Percentiles rank a stretch among this genome's conserved stretches.
Evolutionary conservation across 2,113 vertebrate genomes (phyloP).

Genomic region (Formicarius rufipectus): DNA sequence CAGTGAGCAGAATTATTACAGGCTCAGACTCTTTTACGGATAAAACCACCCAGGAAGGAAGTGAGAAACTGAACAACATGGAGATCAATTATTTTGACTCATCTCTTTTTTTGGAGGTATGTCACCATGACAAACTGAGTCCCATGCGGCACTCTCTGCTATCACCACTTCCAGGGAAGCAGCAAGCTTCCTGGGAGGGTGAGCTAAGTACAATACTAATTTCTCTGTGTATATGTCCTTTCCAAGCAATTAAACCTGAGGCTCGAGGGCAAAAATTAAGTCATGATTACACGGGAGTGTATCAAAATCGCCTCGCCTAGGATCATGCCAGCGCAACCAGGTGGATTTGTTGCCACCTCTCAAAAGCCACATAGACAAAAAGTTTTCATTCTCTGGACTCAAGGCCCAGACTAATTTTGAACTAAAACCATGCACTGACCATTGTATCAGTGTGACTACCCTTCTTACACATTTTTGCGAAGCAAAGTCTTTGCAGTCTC

Average conservation of each 20-base stretch:
- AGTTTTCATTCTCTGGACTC: not conserved
- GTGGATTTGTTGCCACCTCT: not conserved
- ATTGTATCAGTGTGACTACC: not conserved
- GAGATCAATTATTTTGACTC: not conserved
- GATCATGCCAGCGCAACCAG: not conserved
- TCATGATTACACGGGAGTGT: not conserved
- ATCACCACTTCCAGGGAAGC: not conserved
- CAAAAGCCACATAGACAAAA: not conserved
- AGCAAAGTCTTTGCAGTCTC: not conserved
- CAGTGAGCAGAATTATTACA: not conserved
- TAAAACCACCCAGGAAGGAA: not conserved
- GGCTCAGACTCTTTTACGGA: not conserved
- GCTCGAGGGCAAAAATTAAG: not conserved
- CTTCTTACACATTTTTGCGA: not conserved
- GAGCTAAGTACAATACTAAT: not conserved
- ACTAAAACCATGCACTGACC: not conserved
- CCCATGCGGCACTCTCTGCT: too few species aligned
- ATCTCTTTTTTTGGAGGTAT: not conserved
- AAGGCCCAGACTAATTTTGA: not conserved
- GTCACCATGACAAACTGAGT: not conserved
- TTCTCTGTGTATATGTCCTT: not conserved
- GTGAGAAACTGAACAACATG: not conserved
- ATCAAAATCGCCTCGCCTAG: not conserved
- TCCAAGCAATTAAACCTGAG: conserved; percentile 1
- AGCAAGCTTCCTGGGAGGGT: not conserved